Percentiles rank a stretch among this genome's conserved stretches.
Evolutionary conservation across 2,888 invertebrate genomes (phyloP).

Genomic region (Nemapogon koenigi): DNA sequence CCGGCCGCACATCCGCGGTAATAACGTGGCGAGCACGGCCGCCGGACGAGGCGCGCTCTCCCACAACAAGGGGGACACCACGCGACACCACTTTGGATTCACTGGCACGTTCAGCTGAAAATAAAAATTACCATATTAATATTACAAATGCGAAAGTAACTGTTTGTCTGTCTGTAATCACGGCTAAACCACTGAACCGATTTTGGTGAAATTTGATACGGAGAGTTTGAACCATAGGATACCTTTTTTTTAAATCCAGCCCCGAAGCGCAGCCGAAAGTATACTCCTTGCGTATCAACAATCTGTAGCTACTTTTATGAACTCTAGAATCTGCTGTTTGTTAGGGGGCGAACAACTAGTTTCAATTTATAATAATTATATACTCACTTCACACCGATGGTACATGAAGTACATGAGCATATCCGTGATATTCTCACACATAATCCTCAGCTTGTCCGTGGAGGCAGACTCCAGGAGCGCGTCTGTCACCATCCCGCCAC

Average conservation of each 20-base stretch:
- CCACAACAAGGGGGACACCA: conserved; percentile 67
- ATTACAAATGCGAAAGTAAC: no score
- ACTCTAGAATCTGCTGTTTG: no score
- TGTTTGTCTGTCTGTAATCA: no score
- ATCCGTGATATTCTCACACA: conserved; percentile 84
- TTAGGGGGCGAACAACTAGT: no score
- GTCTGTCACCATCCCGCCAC: conserved; percentile 38
- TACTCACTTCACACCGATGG: no score
- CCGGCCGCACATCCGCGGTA: conserved; percentile 78
- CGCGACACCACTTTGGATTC: conserved; percentile 33
- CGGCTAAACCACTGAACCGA: no score
- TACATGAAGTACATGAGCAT: conserved; percentile 77
- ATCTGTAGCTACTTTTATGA: no score
- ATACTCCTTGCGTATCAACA: no score
- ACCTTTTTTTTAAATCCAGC: no score
- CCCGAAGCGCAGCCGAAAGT: no score
- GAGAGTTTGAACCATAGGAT: no score
- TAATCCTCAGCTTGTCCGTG: conserved; percentile 82
- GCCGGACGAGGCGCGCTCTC: conserved; percentile 80
- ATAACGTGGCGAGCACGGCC: conserved; percentile 76
- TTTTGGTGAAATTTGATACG: no score
- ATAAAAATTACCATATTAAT: not conserved
- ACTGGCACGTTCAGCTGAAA: conserved; percentile 24
- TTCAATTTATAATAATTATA: conserved; percentile 23
- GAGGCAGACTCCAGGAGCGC: conserved; percentile 67